Evolutionary conservation across 2,888 invertebrate species (phyloP).

Genomic region (Synanthedon vespiformis): DNA sequence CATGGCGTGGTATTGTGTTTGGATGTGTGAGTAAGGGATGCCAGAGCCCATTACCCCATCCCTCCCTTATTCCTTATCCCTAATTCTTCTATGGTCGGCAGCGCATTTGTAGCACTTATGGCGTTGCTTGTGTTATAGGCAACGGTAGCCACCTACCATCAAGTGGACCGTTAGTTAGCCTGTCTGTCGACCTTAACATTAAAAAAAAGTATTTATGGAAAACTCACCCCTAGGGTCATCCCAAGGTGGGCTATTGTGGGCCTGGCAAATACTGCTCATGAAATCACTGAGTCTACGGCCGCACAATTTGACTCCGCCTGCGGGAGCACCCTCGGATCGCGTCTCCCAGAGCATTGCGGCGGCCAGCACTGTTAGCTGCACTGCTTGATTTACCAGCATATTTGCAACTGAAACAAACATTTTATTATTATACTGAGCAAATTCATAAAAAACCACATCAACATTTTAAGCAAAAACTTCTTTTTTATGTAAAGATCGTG

Average conservation of each 20-base stretch:
- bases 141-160: too few relatives aligned
- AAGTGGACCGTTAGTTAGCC: too few relatives aligned
- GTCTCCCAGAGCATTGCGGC: constrained; percentile 33
- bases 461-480: neutral
- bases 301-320: constrained; percentile 44
- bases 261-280: constrained; percentile 56
- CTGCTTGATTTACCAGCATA: constrained; percentile 39
- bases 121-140: too few relatives aligned
- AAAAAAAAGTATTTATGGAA: too few relatives aligned
- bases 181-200: too few relatives aligned
- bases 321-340: constrained; percentile 32
- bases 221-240: constrained; percentile 16
- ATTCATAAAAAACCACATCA: neutral
- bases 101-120: too few relatives aligned
- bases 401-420: constrained; percentile 19
- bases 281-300: constrained; percentile 53
- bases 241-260: constrained; percentile 59
- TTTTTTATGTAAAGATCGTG: neutral
- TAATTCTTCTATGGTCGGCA: too few relatives aligned
- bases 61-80: too few relatives aligned
- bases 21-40: too few relatives aligned
- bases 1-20: too few relatives aligned
- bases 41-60: too few relatives aligned
- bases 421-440: neutral
- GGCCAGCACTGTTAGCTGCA: constrained; percentile 35